Evolutionary conservation across 2,797 vertebrate species (phyloP).

Genomic region (Anniella stebbinsi): DNA sequence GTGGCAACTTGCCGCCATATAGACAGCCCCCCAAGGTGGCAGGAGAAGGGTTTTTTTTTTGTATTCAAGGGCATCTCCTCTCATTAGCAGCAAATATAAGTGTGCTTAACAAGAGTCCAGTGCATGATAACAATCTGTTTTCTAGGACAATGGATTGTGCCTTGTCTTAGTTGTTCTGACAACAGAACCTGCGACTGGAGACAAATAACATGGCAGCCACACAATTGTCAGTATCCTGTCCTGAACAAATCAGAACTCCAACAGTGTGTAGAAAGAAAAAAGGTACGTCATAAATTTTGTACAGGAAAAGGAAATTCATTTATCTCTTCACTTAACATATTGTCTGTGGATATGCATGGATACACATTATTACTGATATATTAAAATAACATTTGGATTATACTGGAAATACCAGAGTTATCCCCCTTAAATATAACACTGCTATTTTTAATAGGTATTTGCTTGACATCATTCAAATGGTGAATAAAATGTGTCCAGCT

Average conservation of each 20-base stretch:
- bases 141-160: slow-evolving; percentile 94
- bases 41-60: not conserved
- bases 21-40: not conserved
- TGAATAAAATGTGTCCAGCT: not conserved
- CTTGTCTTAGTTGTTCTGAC: slow-evolving; percentile 95
- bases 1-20: no score
- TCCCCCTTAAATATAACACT: not conserved
- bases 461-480: slow-evolving; percentile 13
- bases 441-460: not conserved
- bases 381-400: not conserved
- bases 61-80: not conserved
- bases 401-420: slow-evolving; percentile 15
- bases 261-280: slow-evolving; percentile 86
- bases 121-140: slow-evolving; percentile 34
- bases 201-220: slow-evolving; percentile 92
- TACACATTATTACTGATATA: not conserved
- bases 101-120: slow-evolving; percentile 14
- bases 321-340: not conserved
- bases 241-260: slow-evolving; percentile 84
- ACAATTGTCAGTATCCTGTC: slow-evolving; percentile 84
- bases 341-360: not conserved
- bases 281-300: slow-evolving; percentile 79
- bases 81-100: not conserved
- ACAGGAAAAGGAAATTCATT: not conserved
- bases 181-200: slow-evolving; percentile 98